Base-by-base conservation (phyloP, 1,140 invertebrate species). In the Lepeophtheirus salmonis region DNA sequence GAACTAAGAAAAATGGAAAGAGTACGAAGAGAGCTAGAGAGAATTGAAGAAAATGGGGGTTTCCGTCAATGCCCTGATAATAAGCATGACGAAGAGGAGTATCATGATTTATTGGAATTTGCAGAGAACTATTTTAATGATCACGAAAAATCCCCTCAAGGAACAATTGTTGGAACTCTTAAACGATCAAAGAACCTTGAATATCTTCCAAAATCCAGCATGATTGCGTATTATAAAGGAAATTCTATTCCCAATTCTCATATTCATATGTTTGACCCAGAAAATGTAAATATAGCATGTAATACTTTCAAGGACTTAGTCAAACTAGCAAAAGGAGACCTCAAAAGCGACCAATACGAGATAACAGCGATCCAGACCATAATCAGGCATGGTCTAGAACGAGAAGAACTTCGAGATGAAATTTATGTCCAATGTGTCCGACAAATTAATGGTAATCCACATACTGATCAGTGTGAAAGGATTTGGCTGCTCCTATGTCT, bases 231-330 rank as follows among this genome's bases (percentile, higher is more conserved):
- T 71, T 86, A 85, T 64, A 87, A 89, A 69, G 83, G 80, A 22
- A 84, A 82, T 56, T 80, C 81, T 48, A 95, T 96, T 66, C 85
- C 89, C 1, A 91, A 85, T 60, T 94, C 89, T 0, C 89, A 95
- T 71, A 84, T 94, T 67, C 87, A 91, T 67, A 80, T 97, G 75
- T 90, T 90, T 70, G 90, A 95, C 74, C 86, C 89, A 0, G 89
- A 95, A 66, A 94, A 94, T 69, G 80, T 92, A 16, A 82, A 83
- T 50, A 77, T 91, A 1, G 86, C 89, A 2, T 91, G 89, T 67
- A 82, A 80, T 62, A 83, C 92, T 62, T 96, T 95, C 68, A 52
- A 64, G 83, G 87, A 91, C 67, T 70, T 91, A 0, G 84, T 82
- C 67, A 87, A 89, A 66, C 90, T 89, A 66, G 80, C 86, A 67